Evolutionary conservation across 2,888 invertebrate genomes (phyloP), one percentile per base, ranked within the genome.

Genomic region (Chymomyza procnemis): DNA sequence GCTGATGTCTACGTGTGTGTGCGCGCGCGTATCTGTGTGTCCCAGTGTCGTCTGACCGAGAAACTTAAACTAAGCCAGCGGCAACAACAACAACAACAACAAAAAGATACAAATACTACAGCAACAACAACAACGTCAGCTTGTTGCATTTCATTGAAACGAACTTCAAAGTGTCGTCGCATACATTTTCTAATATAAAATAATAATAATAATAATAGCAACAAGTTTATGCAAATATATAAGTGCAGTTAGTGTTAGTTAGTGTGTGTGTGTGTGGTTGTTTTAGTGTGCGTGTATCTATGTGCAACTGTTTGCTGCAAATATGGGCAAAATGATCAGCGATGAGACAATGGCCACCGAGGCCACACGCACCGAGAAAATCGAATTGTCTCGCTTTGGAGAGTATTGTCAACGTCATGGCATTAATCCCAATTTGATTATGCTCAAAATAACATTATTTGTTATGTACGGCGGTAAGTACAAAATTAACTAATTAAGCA

Each of bases 371-470:
- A 85, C 86, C 21, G 85, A 82, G 26, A 89, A 88, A 78, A 81
- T 87, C 62, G 87, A 89, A 67, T 61, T 88, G 54, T 81, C 91
- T 61, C 87, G 86, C 66, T 90, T 89, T 68, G 88, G 88, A 5
- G 88, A 89, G 76, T 89, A 89, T 65, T 90, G 92, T 73, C 91
- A 91, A 73, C 91, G 91, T 82, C 90, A 93, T 77, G 92, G 93
- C 71, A 94, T 96, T 79, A 96, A 96, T 90, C 94, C 95, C 61
- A 95, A 95, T 91, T 92, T 96, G 83, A 92, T 96, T 74, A 95
- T 96, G 94, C 91, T 96, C 84, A 96, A 96, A 92, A 92, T 96
- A 82, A 95, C 96, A 41, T 92, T 96, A 9, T 96, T 96, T 90
- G 94, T 96, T 81, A 94, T 95, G 93, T 96, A 96, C 89, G 96